Conservation (phyloP, 1,140 invertebrate genomes). For the Prorops nasuta region DNA sequence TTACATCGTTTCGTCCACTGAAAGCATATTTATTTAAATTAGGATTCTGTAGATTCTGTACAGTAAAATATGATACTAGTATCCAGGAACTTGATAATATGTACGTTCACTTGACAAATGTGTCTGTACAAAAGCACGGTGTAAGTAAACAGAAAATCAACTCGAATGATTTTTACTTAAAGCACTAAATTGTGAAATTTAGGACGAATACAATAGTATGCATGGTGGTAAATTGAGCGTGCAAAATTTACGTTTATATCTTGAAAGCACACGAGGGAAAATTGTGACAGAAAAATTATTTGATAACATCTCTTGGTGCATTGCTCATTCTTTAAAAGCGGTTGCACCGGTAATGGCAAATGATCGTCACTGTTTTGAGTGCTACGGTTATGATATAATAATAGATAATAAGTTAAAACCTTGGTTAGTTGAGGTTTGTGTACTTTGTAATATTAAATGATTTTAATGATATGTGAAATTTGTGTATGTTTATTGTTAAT, state of each 20-base stretch:
- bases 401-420: conserved; percentile 83
- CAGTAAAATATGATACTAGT: conserved; percentile 73
- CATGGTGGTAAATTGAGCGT: conserved; percentile 95
- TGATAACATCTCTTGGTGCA: conserved; percentile 84
- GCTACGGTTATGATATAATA: conserved; percentile 84
- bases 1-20: conserved; percentile 83
- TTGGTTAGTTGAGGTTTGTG: conserved; percentile 74
- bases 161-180: neutral
- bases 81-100: conserved; percentile 78
- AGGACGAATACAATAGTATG: conserved; percentile 92
- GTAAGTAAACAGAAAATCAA: conserved; percentile 53
- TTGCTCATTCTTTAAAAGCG: conserved; percentile 80
- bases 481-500: neutral
- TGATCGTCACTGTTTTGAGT: conserved; percentile 80
- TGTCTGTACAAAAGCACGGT: conserved; percentile 85
- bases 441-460: conserved; percentile 2
- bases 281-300: conserved; percentile 81
- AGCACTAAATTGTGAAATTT: neutral
- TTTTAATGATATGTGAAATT: neutral
- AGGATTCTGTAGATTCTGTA: conserved; percentile 85
- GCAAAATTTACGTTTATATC: conserved; percentile 84
- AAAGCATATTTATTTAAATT: conserved; percentile 74
- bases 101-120: conserved; percentile 86
- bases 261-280: conserved; percentile 89
- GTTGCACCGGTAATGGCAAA: conserved; percentile 75